Base-by-base conservation (phyloP, 1,140 invertebrate genomes). In the Sminthurides bifidus region DNA sequence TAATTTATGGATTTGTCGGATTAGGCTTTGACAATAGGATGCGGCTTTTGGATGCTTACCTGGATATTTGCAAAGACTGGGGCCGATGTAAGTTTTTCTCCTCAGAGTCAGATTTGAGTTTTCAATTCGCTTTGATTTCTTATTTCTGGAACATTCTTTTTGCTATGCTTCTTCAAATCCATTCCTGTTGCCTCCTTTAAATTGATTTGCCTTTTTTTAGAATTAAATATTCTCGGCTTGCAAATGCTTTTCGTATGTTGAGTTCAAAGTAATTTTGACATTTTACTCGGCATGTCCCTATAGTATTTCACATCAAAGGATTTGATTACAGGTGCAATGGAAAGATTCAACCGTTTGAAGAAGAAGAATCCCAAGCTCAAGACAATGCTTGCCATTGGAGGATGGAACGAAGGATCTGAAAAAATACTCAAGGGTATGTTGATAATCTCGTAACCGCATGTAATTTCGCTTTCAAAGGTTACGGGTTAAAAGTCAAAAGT, bases 1-100 rank as follows among this genome's bases (percentile, higher is more conserved):
- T 84, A 3, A 77, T 82, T 30, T 85, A 83, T 60, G 75, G 76
- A 3, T 87, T 85, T 65, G 73, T 78, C 37, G 82, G 82, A 3
- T 60, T 83, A 6, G 56, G 57, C 1, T n/a, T 58, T 54, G 55
- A 56, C n/a, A 63, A 67, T 50, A 60, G 48, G 49, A 70, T 72
- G 19, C 29, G 51, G n/a, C 57, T 67, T 8, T 58, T 75, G 5
- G 73, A 75, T 61, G 66, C 69, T 12, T 75, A 68, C 56, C 71
- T 74, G 54, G 73, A 75, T 52, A 44, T 72, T 35, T 66, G 69
- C 45, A 71, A 74, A 1, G 70, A 73, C 49, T 73, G 71, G 55
- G 71, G 73, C 30, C 70, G 69, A 66, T 71, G 70, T 66, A 56
- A 55, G 37, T 48, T 4, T 2, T 24, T 21, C 15, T 26, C 43